phyloP scores from a whole-genome alignment of 2,797 vertebrate species.

The Siniperca undulata region DNA sequence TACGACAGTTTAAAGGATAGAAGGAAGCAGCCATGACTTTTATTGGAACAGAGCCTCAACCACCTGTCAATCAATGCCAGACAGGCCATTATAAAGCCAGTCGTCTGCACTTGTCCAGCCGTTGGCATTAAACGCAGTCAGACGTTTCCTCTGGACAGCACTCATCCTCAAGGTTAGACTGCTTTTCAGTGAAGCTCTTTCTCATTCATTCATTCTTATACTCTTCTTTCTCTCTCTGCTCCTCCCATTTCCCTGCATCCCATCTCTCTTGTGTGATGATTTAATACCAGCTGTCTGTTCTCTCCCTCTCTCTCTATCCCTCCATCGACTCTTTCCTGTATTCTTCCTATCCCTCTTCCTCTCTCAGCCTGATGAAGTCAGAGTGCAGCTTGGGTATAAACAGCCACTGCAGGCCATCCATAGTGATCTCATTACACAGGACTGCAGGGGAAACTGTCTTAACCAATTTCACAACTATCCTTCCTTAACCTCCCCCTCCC shows the following conservation, averaged over 20 bases:
- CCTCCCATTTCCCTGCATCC: slow-evolving; percentile 47
- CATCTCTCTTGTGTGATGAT: slow-evolving; percentile 67
- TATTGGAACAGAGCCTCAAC: slow-evolving; percentile 54
- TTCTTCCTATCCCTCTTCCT: slow-evolving; percentile 23
- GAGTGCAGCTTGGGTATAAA: slow-evolving; percentile 70
- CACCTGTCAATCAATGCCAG: slow-evolving; percentile 75
- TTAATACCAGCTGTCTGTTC: slow-evolving; percentile 66
- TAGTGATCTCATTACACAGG: slow-evolving; percentile 80
- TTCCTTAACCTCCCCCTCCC: slow-evolving; percentile 57
- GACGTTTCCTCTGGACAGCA: slow-evolving; percentile 58
- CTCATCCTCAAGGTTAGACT: slow-evolving; percentile 70
- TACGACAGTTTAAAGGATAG: slow-evolving; percentile 46
- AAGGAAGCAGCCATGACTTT: slow-evolving; percentile 50
- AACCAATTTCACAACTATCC: slow-evolving; percentile 77
- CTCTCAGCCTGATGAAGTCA: slow-evolving; percentile 72
- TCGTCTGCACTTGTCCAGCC: slow-evolving; percentile 62
- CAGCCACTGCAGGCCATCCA: slow-evolving; percentile 73
- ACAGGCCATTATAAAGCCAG: slow-evolving; percentile 67
- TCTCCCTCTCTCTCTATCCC: slow-evolving; percentile 13
- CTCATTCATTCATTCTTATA: slow-evolving; percentile 59
- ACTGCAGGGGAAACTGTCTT: slow-evolving; percentile 81
- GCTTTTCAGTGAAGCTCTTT: slow-evolving; percentile 43
- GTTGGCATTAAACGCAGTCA: slow-evolving; percentile 58
- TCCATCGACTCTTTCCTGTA: slow-evolving; percentile 19
- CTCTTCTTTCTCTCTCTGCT: slow-evolving; percentile 32